Base-by-base conservation (phyloP, 2,797 vertebrate genomes). In the Botia almorhae region DNA sequence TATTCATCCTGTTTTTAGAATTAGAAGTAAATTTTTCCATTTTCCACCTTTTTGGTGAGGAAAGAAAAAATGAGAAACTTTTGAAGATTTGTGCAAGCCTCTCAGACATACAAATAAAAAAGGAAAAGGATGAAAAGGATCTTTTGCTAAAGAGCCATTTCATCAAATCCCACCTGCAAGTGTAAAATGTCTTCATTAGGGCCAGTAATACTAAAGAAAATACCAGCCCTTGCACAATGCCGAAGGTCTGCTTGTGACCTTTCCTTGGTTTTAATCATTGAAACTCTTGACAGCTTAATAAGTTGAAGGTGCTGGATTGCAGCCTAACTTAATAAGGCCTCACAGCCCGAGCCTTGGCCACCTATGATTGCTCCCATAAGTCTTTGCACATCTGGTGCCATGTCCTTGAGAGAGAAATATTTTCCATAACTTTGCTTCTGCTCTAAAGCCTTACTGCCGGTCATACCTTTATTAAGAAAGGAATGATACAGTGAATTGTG, bases 241-340 rank as follows among this genome's bases (percentile, higher is more conserved):
- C 91, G 93, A 97, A 96, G 95, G 96, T 97, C 96, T 95, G 87
- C 79, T 76, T 89, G 91, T 97, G 96, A 98, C 96, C 97, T 97
- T 96, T 97, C 94, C 95, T 97, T 96, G 95, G 96, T 98, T 98
- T 98, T 98, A 99, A 98, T 98, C 97, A 98, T 95, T 96, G 94
- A 95, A 96, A 96, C 94, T 96, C 95, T 95, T 90, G 93, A 98
- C 96, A 98, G 94, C 95, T 98, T 98, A 98, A 97, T 98, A 98
- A 97, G 95, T 96, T 96, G 96, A 97, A 97, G 96, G 96, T 97
- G 95, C 94, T 95, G 94, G 96, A 96, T 98, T 96, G 95, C 94
- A 95, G 93, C 94, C 95, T 96, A 97, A 98, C 95, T 96, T 98
- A 98, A 98, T 97, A 97, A 98, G 95, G 93, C 93, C 95, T 90